Percentiles rank a stretch among this genome's conserved stretches.
Evolutionary conservation across 2,797 vertebrate species (phyloP).

Genomic region (Enoplosus armatus): DNA sequence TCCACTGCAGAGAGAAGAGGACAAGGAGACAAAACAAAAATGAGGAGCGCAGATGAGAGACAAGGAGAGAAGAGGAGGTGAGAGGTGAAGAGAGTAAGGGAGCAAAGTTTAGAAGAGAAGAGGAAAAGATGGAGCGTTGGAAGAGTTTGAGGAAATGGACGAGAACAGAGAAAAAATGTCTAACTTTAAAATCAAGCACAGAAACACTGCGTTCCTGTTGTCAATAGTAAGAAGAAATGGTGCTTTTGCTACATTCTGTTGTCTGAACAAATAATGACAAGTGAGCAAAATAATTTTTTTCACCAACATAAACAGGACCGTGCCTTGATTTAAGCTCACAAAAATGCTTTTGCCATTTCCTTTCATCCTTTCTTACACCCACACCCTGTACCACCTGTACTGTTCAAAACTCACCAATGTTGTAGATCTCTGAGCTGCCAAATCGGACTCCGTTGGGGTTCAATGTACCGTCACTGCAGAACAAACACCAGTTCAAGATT

Average conservation of each 20-base stretch:
- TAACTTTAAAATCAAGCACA: slow-evolving; percentile 19
- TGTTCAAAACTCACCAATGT: slow-evolving; percentile 89
- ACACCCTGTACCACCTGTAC: slow-evolving; percentile 2
- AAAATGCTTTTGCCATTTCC: not conserved
- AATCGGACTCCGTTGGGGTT: slow-evolving; percentile 98
- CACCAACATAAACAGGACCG: not conserved
- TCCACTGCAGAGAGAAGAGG: slow-evolving; percentile 87
- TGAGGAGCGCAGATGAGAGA: slow-evolving; percentile 22
- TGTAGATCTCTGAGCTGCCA: slow-evolving; percentile 98
- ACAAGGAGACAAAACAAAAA: slow-evolving; percentile 27
- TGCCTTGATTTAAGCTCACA: not conserved
- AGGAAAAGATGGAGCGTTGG: not conserved
- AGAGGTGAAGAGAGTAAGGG: slow-evolving; percentile 12
- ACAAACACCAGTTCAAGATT: slow-evolving; percentile 43
- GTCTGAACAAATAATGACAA: not conserved
- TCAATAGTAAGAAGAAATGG: not conserved
- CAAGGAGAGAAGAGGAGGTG: not conserved
- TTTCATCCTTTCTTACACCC: not conserved
- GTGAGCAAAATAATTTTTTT: not conserved
- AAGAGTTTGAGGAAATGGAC: slow-evolving; percentile 6
- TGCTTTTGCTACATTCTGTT: not conserved
- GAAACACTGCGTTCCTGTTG: not conserved
- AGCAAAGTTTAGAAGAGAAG: slow-evolving; percentile 7
- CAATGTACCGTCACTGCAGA: slow-evolving; percentile 92
- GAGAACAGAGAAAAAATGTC: not conserved